phyloP scores from a whole-genome alignment of 2,113 vertebrate species.

The Antigone vipio region DNA sequence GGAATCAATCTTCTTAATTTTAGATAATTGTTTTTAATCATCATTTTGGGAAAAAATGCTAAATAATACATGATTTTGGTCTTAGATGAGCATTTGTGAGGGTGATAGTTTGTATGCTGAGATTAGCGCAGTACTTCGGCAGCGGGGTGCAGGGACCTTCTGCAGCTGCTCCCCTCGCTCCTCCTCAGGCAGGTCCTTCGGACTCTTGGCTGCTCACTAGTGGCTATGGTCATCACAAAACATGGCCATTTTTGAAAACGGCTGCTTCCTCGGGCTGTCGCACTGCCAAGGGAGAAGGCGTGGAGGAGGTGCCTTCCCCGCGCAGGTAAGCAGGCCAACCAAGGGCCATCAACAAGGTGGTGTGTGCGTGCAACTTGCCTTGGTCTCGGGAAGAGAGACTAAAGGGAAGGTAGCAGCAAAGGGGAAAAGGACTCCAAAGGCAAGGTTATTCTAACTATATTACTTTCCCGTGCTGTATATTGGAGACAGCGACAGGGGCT shows the following conservation, averaged over 20 bases:
- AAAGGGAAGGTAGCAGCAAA: neutral
- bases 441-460: neutral
- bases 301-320: neutral
- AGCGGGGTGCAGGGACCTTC: neutral
- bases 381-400: neutral
- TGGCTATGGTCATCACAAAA: neutral
- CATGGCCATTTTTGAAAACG: fast-evolving
- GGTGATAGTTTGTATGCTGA: neutral
- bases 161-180: neutral
- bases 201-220: neutral
- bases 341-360: neutral
- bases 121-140: fast-evolving
- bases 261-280: neutral
- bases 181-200: neutral
- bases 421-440: neutral
- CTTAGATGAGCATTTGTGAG: neutral
- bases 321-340: neutral
- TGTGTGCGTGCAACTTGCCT: fast-evolving
- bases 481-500: neutral
- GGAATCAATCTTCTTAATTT: neutral
- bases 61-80: neutral
- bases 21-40: neutral
- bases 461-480: neutral
- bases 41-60: neutral
- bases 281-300: neutral